Conservation (phyloP, 1,140 invertebrate species). For the Leucophenga varia region DNA sequence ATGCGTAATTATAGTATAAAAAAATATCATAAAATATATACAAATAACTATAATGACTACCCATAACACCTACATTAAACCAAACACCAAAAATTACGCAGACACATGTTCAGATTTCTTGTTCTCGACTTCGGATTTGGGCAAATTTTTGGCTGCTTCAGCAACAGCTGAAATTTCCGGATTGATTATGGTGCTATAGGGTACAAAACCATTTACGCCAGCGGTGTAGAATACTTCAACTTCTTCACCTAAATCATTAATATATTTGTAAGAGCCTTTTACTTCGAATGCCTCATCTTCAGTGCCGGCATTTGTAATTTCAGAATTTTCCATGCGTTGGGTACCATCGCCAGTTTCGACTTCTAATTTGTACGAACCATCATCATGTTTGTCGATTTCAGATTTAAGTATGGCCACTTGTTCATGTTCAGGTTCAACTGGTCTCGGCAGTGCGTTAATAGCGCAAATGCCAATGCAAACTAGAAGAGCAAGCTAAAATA, state of each 20-base stretch:
- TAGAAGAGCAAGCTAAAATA: slow-evolving; percentile 29
- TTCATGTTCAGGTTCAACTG: slow-evolving; percentile 12
- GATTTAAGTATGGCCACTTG: slow-evolving; percentile 34
- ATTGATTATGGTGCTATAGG: slow-evolving; percentile 30
- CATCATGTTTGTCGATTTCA: slow-evolving; percentile 22
- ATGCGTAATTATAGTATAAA: not conserved
- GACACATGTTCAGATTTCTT: too few species aligned
- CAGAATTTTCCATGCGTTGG: slow-evolving; percentile 22
- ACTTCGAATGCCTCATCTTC: slow-evolving; percentile 36
- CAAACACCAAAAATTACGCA: slow-evolving; percentile 5
- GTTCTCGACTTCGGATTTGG: slow-evolving; percentile 15
- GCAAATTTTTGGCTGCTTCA: slow-evolving; percentile 41
- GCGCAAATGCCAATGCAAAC: slow-evolving; percentile 10
- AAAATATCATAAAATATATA: not conserved
- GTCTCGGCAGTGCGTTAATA: slow-evolving; percentile 2
- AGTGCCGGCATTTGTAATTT: slow-evolving; percentile 19
- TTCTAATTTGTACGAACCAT: slow-evolving; percentile 26
- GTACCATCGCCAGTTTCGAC: slow-evolving; percentile 35
- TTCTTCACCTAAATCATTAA: slow-evolving; percentile 29
- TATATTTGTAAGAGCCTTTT: slow-evolving; percentile 42
- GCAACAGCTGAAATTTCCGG: slow-evolving; percentile 40
- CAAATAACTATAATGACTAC: too few species aligned
- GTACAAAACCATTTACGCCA: slow-evolving; percentile 47
- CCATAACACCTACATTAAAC: slow-evolving; percentile 1
- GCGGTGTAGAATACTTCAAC: slow-evolving; percentile 48